Base-by-base conservation (phyloP, 1,140 invertebrate species). In the Lanistes nyassanus region DNA sequence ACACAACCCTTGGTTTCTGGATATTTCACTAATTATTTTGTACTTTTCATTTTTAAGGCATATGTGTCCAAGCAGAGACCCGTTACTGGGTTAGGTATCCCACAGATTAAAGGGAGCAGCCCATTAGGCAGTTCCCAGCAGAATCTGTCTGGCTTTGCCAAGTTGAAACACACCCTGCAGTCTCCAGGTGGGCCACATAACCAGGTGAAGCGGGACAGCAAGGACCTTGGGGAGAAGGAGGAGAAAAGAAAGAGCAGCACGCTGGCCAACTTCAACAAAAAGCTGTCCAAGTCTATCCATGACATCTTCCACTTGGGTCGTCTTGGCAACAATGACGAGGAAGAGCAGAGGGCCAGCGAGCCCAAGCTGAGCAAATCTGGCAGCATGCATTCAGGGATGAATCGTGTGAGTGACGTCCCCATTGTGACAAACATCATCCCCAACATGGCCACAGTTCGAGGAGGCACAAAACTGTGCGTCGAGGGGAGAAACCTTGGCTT, bases 251-350 rank as follows among this genome's bases (percentile, higher is more conserved):
- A 66, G 55, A 65, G 69, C 34, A 81, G 78, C 60, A 76, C 81
- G 9, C 73, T 87, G 74, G 78, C 84, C 4, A 83, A 77, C 73
- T 79, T 87, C 16, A 87, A 87, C 69, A 87, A 87, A 65, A 83
- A 83, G 66, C 79, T 87, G 31, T 87, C 85, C 2, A 80, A 81
- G 53, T 87, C 85, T 26, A 81, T 86, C n/a, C 85, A 87, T 67
- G 83, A 86, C 74, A 77, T 87, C 34, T 84, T 87, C 68, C 72
- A 75, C 31, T 36, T 78, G 16, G 76, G 76, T 21, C 78, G 78
- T 58, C 82, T 85, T 71, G 79, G 74, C 0, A 82, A 78, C 78
- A 58, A 79, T 21, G 69, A 77, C 21, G 76, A 82, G 9, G 78
- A 79, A 16, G 79, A 82, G 31, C 79, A 84, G 36, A 62, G 79